Evolutionary conservation across 1,140 invertebrate genomes (phyloP).

Genomic region (Hypothenemus hampei): DNA sequence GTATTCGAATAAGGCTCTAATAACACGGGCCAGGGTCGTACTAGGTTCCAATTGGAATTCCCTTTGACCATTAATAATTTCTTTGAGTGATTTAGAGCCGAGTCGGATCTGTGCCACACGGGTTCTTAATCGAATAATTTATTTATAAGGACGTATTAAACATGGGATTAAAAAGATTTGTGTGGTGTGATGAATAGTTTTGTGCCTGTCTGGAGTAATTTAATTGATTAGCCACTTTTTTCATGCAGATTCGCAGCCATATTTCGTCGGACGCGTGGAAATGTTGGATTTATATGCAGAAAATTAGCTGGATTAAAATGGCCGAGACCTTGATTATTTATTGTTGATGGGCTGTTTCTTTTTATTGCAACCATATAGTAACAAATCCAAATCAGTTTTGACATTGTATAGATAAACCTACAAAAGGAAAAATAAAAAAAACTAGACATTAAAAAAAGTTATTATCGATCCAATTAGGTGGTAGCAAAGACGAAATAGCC

Average conservation of each 20-base stretch:
- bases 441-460: neutral
- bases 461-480: conserved; percentile 12
- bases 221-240: conserved; percentile 34
- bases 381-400: neutral
- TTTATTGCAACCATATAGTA: neutral
- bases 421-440: neutral
- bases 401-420: neutral
- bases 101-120: neutral
- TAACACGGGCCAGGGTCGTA: conserved; percentile 25
- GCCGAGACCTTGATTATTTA: neutral
- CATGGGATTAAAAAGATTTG: conserved; percentile 46
- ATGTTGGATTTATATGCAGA: conserved; percentile 43
- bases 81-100: too few species aligned
- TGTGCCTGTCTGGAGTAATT: conserved; percentile 30
- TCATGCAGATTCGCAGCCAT: conserved; percentile 25
- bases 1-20: conserved; percentile 44
- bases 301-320: conserved; percentile 41
- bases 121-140: conserved; percentile 41
- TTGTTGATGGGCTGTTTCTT: too few species aligned
- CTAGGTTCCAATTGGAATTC: neutral
- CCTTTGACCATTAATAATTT: too few species aligned
- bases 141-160: conserved; percentile 45
- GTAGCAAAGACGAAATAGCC: neutral
- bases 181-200: conserved; percentile 43
- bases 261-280: conserved; percentile 32